phyloP scores from a whole-genome alignment of 2,888 invertebrate genomes.

The Allygus modestus region DNA sequence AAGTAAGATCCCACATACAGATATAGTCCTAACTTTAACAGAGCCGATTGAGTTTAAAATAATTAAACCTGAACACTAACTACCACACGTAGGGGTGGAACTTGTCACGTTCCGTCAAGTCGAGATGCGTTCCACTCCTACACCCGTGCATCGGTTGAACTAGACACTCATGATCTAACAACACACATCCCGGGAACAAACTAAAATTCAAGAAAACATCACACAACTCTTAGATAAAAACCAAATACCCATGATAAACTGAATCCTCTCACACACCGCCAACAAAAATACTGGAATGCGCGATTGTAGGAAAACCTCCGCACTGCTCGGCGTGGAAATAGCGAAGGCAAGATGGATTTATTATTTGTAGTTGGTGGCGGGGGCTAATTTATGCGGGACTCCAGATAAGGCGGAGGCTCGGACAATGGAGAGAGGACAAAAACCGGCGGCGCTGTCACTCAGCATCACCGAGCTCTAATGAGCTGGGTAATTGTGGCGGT shows the following conservation, averaged over 20 bases:
- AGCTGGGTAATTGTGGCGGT: constrained; percentile 57
- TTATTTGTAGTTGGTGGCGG: constrained; percentile 45
- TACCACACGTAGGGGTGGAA: no score
- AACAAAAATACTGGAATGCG: constrained; percentile 31
- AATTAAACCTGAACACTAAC: no score
- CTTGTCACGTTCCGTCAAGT: no score
- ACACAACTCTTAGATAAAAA: no score
- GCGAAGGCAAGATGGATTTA: constrained; percentile 38
- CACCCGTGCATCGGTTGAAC: no score
- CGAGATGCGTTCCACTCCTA: no score
- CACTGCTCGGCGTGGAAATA: constrained; percentile 19
- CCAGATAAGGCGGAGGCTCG: constrained; percentile 47
- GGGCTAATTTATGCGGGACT: constrained; percentile 55
- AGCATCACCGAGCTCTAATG: constrained; percentile 59
- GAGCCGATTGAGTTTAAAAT: no score
- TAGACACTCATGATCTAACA: no score
- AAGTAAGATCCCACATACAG: no score
- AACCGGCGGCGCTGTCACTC: constrained; percentile 59
- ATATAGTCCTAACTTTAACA: no score
- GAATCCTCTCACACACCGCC: not conserved
- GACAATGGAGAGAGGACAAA: constrained; percentile 57
- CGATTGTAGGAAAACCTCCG: constrained; percentile 13
- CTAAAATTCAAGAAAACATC: no score
- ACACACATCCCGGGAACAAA: no score
- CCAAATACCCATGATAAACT: not conserved